Evolutionary conservation across 2,113 vertebrate genomes (phyloP).

Genomic region (Sus scrofa): T2T-Sscrofa CM000817.6:38318001-38318500

Average conservation of each 20-base stretch:
- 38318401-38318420: neutral
- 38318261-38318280: constrained; percentile 36
- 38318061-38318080: neutral
- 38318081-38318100: neutral
- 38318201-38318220: constrained; percentile 26
- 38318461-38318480: neutral
- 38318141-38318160: constrained; percentile 20
- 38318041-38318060: constrained; percentile 40
- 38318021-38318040: constrained; percentile 54
- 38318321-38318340: neutral
- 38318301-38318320: constrained; percentile 45
- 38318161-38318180: constrained; percentile 8
- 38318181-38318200: constrained; percentile 49
- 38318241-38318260: neutral
- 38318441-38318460: neutral
- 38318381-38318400: neutral
- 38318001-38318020: constrained; percentile 46
- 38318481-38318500: neutral
- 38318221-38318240: constrained; percentile 22
- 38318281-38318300: neutral
- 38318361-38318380: neutral
- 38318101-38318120: neutral
- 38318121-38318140: neutral
- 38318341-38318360: constrained; percentile 32
- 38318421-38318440: neutral